Conservation (phyloP, 1,140 invertebrate species). For the Nomia melanderi region DNA sequence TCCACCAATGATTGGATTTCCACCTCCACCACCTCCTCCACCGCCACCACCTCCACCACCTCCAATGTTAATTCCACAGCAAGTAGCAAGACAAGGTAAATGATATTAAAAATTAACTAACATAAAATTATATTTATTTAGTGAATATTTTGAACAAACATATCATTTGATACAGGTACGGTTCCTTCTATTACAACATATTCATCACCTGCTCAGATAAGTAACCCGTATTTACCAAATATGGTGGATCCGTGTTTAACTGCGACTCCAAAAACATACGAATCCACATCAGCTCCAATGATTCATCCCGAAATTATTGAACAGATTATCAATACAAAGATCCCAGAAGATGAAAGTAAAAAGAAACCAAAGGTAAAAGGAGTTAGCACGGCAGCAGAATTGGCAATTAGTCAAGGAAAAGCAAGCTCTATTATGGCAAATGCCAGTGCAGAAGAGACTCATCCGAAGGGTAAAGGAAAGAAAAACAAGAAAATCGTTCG, state of each 20-base stretch:
- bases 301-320: slow-evolving; percentile 78
- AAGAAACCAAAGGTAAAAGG: slow-evolving; percentile 86
- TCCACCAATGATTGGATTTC: slow-evolving; percentile 73
- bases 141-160: background rate
- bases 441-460: slow-evolving; percentile 84
- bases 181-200: slow-evolving; percentile 75
- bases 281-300: slow-evolving; percentile 70
- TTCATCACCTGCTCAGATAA: slow-evolving; percentile 77
- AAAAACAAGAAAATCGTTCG: slow-evolving; percentile 90
- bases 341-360: slow-evolving; percentile 85
- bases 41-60: slow-evolving; percentile 82
- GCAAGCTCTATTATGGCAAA: slow-evolving; percentile 81
- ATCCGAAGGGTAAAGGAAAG: slow-evolving; percentile 84
- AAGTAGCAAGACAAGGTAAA: slow-evolving; percentile 81
- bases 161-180: slow-evolving; percentile 65
- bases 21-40: slow-evolving; percentile 83
- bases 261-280: slow-evolving; percentile 75
- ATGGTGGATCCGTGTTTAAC: slow-evolving; percentile 75
- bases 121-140: background rate
- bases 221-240: slow-evolving; percentile 74
- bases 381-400: slow-evolving; percentile 79
- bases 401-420: slow-evolving; percentile 80
- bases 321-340: slow-evolving; percentile 83
- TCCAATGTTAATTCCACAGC: slow-evolving; percentile 83
- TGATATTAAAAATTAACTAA: slow-evolving; percentile 11